Evolutionary conservation across 2,888 invertebrate genomes (phyloP), one percentile per base, ranked within the genome.

Genomic region (Ectemnius cavifrons): DNA sequence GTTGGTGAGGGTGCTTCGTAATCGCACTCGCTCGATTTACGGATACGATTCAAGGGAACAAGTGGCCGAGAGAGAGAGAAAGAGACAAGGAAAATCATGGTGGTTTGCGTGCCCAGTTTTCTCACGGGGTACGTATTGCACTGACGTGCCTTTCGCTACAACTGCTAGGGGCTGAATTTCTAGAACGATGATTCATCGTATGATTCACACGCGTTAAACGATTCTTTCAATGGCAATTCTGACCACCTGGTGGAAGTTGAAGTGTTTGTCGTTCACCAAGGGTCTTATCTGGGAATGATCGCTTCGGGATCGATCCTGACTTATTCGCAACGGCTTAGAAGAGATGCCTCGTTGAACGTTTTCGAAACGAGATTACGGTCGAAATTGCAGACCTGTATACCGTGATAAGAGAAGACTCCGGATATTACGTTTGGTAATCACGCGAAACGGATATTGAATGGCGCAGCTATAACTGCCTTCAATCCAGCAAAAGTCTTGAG

Each of bases 81-180:
- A 56, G 52, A 58, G n/a, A 56, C 11, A 27, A 18, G 13, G 4
- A 57, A 67, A 73, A 60, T 71, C 61, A 91, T 91, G 91, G 89
- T 91, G 80, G 89, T 90, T 82, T 91, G 89, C 81, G 86, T 91
- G 68, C 89, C 91, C 63, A 90, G 90, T 82, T 91, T 72, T 72
- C 75, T 91, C 83, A 88, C 88, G 84, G 90, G 91, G 91, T 91
- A 88, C 70, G 89, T 89, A 58, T 61, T 11, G n/a, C 52, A 2
- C 3, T 23, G 3, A 2, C 16, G 8, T 52, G n/a, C 52, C 52
- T 52, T 14, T 16, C 52, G 5, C 14, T 14, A n/a, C 47, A 23
- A 47, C 52, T 66, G 78, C 2, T 23, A 23, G 23, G 23, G 23
- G 75, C 68, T 75, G 78, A 78, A 64, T 75, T 77, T 68, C 57